These are phyloP conservation scores for Procavia capensis DNA, from an alignment of 2,113 vertebrate species.

Conservation along the genomic window DNA sequence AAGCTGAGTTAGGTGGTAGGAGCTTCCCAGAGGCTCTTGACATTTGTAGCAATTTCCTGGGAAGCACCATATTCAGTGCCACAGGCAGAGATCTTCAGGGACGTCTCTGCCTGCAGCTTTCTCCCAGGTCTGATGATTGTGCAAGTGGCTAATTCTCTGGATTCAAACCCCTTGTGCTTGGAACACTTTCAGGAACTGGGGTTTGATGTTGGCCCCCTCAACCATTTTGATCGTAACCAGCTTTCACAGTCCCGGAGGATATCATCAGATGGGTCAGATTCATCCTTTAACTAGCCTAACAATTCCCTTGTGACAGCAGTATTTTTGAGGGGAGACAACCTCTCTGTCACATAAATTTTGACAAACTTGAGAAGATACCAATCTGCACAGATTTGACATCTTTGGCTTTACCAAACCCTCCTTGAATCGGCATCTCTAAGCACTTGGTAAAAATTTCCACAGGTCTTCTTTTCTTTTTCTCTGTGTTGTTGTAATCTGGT, in stretches of 20 bases:
- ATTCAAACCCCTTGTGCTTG: background rate
- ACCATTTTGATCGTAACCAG: background rate
- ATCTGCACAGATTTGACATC: constrained; percentile 49
- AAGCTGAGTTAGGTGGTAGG: background rate
- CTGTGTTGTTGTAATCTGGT: background rate
- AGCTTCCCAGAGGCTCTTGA: constrained; percentile 4
- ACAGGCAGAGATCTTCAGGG: background rate
- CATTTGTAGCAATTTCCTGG: background rate
- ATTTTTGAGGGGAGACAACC: background rate
- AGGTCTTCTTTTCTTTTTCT: constrained; percentile 56
- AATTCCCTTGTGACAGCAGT: background rate
- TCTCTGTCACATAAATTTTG: constrained; percentile 2
- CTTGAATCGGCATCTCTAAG: constrained; percentile 8
- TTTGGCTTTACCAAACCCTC: background rate
- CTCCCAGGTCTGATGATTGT: background rate
- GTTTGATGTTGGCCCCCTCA: background rate
- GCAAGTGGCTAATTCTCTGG: background rate
- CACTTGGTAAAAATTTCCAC: constrained; percentile 17
- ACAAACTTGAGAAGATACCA: background rate
- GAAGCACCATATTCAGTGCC: background rate
- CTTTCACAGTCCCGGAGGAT: background rate
- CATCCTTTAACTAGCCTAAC: background rate
- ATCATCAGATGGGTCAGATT: background rate
- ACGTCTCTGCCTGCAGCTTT: background rate
- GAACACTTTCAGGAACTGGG: background rate